Evolutionary conservation across 2,888 invertebrate species (phyloP).

Genomic region (Chloromyia formosa): DNA sequence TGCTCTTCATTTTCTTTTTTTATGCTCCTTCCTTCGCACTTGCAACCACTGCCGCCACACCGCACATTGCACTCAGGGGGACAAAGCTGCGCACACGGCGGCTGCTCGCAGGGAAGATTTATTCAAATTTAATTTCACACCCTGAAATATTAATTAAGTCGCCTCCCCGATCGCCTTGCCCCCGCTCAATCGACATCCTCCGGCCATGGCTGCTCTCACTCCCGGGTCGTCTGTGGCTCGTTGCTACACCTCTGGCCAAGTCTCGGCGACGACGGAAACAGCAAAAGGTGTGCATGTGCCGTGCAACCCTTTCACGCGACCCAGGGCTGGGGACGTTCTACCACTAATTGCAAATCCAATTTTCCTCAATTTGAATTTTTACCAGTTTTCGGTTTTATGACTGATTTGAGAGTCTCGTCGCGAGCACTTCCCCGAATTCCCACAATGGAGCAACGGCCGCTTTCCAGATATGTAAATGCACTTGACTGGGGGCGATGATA

Average conservation of each 20-base stretch:
- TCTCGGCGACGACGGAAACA: background rate
- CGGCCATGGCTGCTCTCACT: background rate
- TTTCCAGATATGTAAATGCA: conserved; percentile 39
- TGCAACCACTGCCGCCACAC: background rate
- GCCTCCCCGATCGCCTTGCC: background rate
- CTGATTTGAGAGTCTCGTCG: no score
- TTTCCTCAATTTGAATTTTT: background rate
- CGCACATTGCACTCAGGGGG: conserved; percentile 1
- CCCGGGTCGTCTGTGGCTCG: no score
- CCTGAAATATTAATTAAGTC: conserved; percentile 39
- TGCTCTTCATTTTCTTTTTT: no score
- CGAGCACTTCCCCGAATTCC: conserved; percentile 14
- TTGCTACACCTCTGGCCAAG: no score
- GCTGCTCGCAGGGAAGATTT: conserved; percentile 25
- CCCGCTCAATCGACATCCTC: background rate
- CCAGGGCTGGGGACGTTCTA: no score
- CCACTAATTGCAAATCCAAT: conserved; percentile 34
- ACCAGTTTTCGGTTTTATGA: no score
- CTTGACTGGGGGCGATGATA: conserved; percentile 20
- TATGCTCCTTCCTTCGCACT: background rate
- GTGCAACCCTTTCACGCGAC: conserved; percentile 23
- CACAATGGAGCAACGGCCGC: conserved; percentile 32
- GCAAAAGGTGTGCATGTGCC: no score
- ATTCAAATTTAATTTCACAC: conserved; percentile 43
- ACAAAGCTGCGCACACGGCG: conserved; percentile 25